Evolutionary conservation across 1,140 invertebrate genomes (phyloP), one percentile per base, ranked within the genome.

Genomic region (Pachyrhynchus sulphureomaculatus): DNA sequence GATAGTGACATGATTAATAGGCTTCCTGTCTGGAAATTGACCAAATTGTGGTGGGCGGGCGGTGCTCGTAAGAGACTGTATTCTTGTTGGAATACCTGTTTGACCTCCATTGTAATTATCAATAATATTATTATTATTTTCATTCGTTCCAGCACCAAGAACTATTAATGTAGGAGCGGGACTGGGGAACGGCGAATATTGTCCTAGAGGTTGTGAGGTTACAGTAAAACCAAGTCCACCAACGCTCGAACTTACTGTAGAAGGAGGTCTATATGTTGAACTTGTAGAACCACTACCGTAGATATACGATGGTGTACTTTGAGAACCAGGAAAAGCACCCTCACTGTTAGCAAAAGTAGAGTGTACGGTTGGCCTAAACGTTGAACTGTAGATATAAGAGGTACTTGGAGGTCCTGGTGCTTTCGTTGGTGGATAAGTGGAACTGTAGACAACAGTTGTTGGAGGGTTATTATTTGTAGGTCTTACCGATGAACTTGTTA

Each of bases 131-230:
- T 67, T 58, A 18, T 66, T 68, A 17, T 51, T 76, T 41, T 68
- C 64, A n/a, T 61, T 61, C 23, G 47, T 76, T 0, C 82, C 62
- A 0, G 83, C 83, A 9, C 83, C 83, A 2, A 90, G 68, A 12
- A 89, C 86, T 20, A 90, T 90, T 0, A 90, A 83, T 0, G 88
- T 89, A 5, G 88, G 88, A 6, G 86, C 85, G 9, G 86, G 85
- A 55, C 80, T 83, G 3, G 81, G 76, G 37, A 55, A 70, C 15
- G 49, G 55, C 2, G 69, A 67, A 26, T 59, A 65, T 23, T 69
- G 56, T 15, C 51, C 58, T 13, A 47, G 6, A 8, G 69, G 65
- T 47, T 54, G 33, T 21, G 69, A 66, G 6, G 66, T 64, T 34
- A 71, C 66, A 12, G 65, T 62, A 53, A 68, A 68, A 10, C 64